These are phyloP conservation scores for Lordiphosa clarofinis DNA, from an alignment of 1,140 invertebrate species.

Conservation along the genomic window DNA sequence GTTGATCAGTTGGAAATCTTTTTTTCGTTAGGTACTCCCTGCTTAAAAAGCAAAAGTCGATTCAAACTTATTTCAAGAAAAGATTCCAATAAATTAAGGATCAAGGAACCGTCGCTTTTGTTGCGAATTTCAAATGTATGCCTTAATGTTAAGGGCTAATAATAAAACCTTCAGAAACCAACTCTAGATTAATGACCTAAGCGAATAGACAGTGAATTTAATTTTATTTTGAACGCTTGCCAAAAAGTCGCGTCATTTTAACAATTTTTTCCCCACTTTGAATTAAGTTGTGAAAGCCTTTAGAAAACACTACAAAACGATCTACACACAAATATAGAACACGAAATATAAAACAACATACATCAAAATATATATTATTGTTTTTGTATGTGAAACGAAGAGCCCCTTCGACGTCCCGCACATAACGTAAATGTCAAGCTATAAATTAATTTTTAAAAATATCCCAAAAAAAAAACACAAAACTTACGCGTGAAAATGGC, in stretches of 20 bases:
- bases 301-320: constrained; percentile 18
- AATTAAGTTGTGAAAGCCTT: constrained; percentile 47
- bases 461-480: not conserved
- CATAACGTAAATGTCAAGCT: constrained; percentile 23
- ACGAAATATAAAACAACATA: constrained; percentile 16
- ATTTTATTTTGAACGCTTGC: constrained; percentile 60
- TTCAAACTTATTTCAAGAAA: too few species aligned
- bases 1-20: too few species aligned
- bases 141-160: too few species aligned
- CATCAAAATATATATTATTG: constrained; percentile 8
- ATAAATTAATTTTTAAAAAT: constrained; percentile 37
- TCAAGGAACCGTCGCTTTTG: too few species aligned
- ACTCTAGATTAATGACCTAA: constrained; percentile 4
- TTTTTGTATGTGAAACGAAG: constrained; percentile 38
- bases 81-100: too few species aligned
- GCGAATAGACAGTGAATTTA: constrained; percentile 25
- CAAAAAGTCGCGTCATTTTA: constrained; percentile 52
- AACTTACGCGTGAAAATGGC: constrained; percentile 61
- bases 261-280: constrained; percentile 44
- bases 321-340: constrained; percentile 11
- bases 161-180: too few species aligned
- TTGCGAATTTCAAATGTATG: too few species aligned
- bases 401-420: constrained; percentile 21
- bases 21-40: too few species aligned
- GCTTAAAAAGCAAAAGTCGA: too few species aligned